phyloP scores from a whole-genome alignment of 1,140 invertebrate genomes.

The Tetranychus cinnabarinus region DNA sequence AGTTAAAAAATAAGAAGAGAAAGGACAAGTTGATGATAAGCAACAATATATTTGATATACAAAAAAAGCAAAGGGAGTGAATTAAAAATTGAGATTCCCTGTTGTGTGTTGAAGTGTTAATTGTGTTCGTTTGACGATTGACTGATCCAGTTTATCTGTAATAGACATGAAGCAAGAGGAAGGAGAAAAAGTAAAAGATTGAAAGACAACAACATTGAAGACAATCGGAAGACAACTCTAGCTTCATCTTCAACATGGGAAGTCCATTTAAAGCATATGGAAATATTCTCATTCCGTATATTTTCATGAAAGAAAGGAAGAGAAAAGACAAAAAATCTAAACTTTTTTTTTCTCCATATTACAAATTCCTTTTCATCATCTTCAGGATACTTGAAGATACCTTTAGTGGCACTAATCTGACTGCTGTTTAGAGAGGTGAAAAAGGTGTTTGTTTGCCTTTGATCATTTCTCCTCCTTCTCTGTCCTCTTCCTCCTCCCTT shows the following conservation, averaged over 20 bases:
- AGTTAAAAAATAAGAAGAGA: background rate
- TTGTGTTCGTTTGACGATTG: background rate
- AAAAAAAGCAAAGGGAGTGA: background rate
- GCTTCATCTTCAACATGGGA: slow-evolving; percentile 1
- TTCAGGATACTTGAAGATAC: too few species aligned
- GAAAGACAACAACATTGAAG: background rate
- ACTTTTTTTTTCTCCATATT: too few species aligned
- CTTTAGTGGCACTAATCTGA: too few species aligned
- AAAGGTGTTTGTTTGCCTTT: background rate
- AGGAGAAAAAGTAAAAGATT: background rate
- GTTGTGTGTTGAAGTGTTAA: background rate
- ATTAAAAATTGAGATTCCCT: background rate
- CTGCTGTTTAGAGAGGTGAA: background rate
- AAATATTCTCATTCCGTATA: slow-evolving; percentile 2
- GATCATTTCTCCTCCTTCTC: background rate
- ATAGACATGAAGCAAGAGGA: background rate
- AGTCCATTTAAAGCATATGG: slow-evolving; percentile 9
- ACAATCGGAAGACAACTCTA: background rate
- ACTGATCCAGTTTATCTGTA: background rate
- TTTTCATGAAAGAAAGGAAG: too few species aligned
- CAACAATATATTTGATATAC: background rate
- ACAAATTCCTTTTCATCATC: too few species aligned
- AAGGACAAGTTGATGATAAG: background rate
- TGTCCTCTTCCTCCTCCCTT: background rate
- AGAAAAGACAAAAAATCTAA: background rate